A percentile compares a stretch with the other conserved stretches of the same genome.
phyloP scores from a whole-genome alignment of 2,797 vertebrate species.

The Phoeniculus purpureus region DNA sequence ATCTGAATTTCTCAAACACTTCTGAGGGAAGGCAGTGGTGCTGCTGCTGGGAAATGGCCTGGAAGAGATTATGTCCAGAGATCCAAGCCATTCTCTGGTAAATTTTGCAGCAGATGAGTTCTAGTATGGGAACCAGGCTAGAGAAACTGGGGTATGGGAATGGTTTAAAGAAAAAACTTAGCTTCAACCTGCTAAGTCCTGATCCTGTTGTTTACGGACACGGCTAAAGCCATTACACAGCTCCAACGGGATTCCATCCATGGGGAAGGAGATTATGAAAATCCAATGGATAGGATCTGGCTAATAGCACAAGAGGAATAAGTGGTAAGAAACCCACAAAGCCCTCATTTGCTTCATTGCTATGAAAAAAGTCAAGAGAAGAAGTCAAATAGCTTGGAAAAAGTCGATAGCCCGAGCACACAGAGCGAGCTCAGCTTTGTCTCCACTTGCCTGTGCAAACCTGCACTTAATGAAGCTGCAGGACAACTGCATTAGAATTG shows the following conservation, averaged over 20 bases:
- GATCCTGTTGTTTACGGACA: not conserved
- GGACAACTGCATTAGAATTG: not conserved
- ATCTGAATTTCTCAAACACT: not conserved
- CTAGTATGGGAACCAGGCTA: not conserved
- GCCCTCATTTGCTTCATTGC: too few relatives aligned
- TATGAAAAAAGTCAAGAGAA: rapidly evolving
- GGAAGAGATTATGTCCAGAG: not conserved
- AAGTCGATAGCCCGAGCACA: not conserved
- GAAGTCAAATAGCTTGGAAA: too few relatives aligned
- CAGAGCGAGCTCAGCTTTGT: not conserved
- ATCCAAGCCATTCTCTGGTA: not conserved
- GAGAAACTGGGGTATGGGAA: not conserved
- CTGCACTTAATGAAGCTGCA: not conserved
- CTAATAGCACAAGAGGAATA: not conserved
- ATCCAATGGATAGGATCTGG: not conserved
- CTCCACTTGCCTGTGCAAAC: not conserved
- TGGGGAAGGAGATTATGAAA: not conserved
- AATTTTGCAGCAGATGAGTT: not conserved
- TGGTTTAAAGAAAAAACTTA: not conserved
- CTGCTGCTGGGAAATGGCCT: not conserved
- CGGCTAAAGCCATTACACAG: not conserved
- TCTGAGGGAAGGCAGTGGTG: not conserved
- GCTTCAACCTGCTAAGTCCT: not conserved
- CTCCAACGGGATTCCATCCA: not conserved
- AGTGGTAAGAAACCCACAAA: not conserved